phyloP scores from a whole-genome alignment of 2,888 invertebrate species.

The Himalopsyche kuldschensis region DNA sequence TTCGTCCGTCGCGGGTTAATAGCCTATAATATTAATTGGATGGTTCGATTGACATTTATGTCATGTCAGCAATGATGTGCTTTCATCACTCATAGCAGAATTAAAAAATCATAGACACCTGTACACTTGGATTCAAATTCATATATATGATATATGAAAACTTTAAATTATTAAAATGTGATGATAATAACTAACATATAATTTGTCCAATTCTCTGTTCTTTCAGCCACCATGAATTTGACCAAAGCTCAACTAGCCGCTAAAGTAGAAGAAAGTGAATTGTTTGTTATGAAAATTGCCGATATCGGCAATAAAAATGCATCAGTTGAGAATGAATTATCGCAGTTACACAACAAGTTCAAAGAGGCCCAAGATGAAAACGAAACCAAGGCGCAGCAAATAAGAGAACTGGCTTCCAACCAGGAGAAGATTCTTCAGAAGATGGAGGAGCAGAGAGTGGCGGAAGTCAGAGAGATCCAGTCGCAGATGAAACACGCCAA shows the following conservation, averaged over 20 bases:
- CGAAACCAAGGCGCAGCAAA: conserved; percentile 25
- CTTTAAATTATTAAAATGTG: background rate
- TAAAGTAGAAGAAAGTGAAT: conserved; percentile 60
- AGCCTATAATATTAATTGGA: no score
- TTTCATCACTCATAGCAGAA: no score
- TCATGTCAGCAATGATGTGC: no score
- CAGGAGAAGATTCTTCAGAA: conserved; percentile 34
- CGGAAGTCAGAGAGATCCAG: conserved; percentile 61
- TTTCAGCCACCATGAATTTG: conserved; percentile 51
- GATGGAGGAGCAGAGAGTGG: conserved; percentile 52
- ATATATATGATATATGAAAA: background rate
- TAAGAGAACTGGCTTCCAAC: conserved; percentile 25
- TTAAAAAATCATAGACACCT: background rate
- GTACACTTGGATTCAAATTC: background rate
- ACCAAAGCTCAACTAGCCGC: conserved; percentile 57
- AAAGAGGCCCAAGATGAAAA: conserved; percentile 23
- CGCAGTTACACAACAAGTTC: conserved; percentile 20
- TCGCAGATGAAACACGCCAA: conserved; percentile 58
- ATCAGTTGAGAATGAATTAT: conserved; percentile 27
- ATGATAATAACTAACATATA: no score
- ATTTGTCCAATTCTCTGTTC: no score
- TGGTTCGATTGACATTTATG: no score
- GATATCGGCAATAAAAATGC: conserved; percentile 22
- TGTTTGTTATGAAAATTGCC: conserved; percentile 44
- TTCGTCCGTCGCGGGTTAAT: no score